Conservation (phyloP, 2,113 vertebrate genomes). For the Megaceryle maxima region DNA sequence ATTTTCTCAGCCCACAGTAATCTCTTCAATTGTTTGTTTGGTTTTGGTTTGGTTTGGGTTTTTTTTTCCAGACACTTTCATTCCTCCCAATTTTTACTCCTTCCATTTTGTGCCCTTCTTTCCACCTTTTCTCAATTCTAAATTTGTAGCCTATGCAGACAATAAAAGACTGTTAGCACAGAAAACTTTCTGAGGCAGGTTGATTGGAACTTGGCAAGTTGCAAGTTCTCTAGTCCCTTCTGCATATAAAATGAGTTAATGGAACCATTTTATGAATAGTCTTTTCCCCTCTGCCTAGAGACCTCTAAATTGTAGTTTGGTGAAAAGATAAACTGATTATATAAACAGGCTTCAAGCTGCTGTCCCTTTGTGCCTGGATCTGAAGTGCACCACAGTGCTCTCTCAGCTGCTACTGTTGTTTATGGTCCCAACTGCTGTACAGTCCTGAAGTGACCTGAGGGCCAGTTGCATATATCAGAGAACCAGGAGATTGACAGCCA, state of each 20-base stretch:
- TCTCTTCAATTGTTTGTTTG: neutral
- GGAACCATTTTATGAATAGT: neutral
- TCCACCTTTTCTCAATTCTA: neutral
- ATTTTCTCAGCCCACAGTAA: neutral
- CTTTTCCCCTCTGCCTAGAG: neutral
- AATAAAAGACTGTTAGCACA: neutral
- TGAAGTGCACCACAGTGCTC: neutral
- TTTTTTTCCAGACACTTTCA: neutral
- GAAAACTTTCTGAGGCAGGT: neutral
- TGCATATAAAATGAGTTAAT: constrained; percentile 4
- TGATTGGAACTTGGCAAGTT: neutral
- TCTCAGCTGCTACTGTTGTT: neutral
- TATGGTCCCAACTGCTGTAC: neutral
- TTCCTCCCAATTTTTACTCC: neutral
- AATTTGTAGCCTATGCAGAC: neutral
- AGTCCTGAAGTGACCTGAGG: neutral
- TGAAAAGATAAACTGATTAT: neutral
- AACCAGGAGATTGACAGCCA: neutral
- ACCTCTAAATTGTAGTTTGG: neutral
- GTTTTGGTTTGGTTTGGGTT: neutral
- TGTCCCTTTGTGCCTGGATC: neutral
- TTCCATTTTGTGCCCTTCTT: neutral
- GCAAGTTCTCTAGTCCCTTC: neutral
- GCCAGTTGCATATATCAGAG: neutral
- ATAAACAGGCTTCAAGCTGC: constrained; percentile 4